A percentile compares a stretch with the other conserved stretches of the same genome.
These are phyloP conservation scores for Furcula furcula DNA, from an alignment of 2,888 invertebrate genomes.

Conservation along the genomic window DNA sequence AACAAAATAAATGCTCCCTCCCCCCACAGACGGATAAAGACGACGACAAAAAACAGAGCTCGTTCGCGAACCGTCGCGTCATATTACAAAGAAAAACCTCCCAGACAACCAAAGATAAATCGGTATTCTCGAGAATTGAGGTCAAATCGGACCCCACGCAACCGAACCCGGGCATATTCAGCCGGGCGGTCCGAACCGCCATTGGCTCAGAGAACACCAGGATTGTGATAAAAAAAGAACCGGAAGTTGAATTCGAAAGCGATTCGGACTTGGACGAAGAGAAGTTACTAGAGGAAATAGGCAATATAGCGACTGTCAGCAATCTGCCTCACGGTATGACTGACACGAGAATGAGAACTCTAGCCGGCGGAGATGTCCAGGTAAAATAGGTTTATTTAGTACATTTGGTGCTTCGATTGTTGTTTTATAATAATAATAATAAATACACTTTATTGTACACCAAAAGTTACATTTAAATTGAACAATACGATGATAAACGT, in stretches of 20 bases:
- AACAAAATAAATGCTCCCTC: too few species aligned
- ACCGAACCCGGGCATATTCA: slow-evolving; percentile 64
- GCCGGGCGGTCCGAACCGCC: slow-evolving; percentile 62
- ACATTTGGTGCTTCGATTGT: slow-evolving; percentile 17
- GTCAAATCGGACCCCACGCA: slow-evolving; percentile 46
- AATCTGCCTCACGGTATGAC: slow-evolving; percentile 75
- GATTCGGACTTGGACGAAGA: slow-evolving; percentile 53
- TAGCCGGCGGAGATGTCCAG: slow-evolving; percentile 70
- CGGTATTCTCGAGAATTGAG: slow-evolving; percentile 50
- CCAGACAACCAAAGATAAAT: slow-evolving; percentile 40
- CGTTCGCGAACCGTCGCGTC: slow-evolving; percentile 60
- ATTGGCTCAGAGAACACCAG: slow-evolving; percentile 38
- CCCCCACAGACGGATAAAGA: slow-evolving; percentile 35
- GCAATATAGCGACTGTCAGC: slow-evolving; percentile 43
- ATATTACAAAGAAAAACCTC: slow-evolving; percentile 54
- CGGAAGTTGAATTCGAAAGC: slow-evolving; percentile 49
- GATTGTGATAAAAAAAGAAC: slow-evolving; percentile 41
- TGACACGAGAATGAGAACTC: slow-evolving; percentile 59
- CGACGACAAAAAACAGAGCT: slow-evolving; percentile 33
- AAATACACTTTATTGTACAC: too few species aligned
- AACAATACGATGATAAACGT: too few species aligned
- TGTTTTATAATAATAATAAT: too few species aligned
- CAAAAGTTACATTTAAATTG: too few species aligned
- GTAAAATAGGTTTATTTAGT: slow-evolving; percentile 45
- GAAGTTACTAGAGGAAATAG: slow-evolving; percentile 29